Base-by-base conservation (phyloP, 1,140 invertebrate species). In the Rhopalosiphum padi region DNA sequence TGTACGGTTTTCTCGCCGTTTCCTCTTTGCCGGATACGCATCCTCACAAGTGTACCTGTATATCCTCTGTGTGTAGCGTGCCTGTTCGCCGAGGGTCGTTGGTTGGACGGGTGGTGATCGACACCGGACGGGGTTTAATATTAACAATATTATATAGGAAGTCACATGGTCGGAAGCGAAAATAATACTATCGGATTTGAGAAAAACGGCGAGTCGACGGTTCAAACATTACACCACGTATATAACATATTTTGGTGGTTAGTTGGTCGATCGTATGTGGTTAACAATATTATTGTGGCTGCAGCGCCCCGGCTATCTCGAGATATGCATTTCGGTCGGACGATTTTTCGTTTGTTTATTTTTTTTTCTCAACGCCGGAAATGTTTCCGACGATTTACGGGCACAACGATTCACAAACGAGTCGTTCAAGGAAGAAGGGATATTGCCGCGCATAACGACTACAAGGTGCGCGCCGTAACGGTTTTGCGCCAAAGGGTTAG, bases 1-100 rank as follows among this genome's bases (percentile, higher is more conserved):
- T 85, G 55, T 92, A 92, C 82, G 91, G 91, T 85, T 92, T 92
- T 85, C 82, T 82, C 41, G 22, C 48, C 91, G 91, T 92, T 92
- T 92, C 91, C 91, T 85, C n/a, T 35, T 68, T 37, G 35, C 37
- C 35, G 91, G 91, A 77, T 77, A 92, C 91, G 91, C 91, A 92
- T 92, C 91, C 91, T 82, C 91, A 92, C 91, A 92, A 92, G 91
- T 92, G 91, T 92, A 15, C 22, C n/a, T 48, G 1, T 30, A 85
- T 86, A 43, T 86, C 85, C 83, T 85, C 83, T 2, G 41, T 41
- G 21, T 30, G 55, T 30, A 30, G 15, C 60, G 60, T n/a, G 60
- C n/a, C 60, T 18, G 60, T 77, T n/a, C 18, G 30, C 60, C 25
- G 4, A n/a, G 60, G 60, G 60, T 77, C n/a, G 30, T 18, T 15